phyloP scores from a whole-genome alignment of 2,888 invertebrate genomes.

The Acanthopleura granulata region DNA sequence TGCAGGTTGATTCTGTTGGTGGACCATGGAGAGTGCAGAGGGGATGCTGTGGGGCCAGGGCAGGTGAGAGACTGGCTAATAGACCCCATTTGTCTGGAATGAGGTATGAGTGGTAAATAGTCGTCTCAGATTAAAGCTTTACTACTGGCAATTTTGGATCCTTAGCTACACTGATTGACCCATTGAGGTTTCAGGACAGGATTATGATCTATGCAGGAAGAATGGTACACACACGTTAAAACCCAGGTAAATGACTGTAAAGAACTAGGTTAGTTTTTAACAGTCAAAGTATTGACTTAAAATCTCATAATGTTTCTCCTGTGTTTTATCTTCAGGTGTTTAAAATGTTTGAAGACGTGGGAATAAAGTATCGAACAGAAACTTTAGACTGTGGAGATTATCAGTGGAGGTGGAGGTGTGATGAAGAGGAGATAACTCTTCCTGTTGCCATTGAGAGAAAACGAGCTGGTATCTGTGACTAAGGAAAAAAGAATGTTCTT shows the following conservation, averaged over 20 bases:
- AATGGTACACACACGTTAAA: too few relatives aligned
- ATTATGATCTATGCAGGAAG: too few relatives aligned
- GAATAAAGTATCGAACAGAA: conserved; percentile 37
- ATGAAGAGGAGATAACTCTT: conserved; percentile 34
- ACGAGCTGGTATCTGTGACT: conserved; percentile 36
- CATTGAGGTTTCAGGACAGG: too few relatives aligned
- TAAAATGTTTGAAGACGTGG: conserved; percentile 32
- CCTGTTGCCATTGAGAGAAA: conserved; percentile 48
- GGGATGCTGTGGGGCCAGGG: conserved; percentile 39
- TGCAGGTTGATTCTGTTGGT: conserved; percentile 42
- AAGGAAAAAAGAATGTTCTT: neutral
- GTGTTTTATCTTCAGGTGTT: conserved; percentile 32
- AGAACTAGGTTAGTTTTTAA: too few relatives aligned
- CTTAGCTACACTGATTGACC: too few relatives aligned
- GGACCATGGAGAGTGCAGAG: conserved; percentile 47
- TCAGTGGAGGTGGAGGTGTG: conserved; percentile 42
- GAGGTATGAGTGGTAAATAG: too few relatives aligned
- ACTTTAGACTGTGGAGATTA: conserved; percentile 42
- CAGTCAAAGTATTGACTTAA: too few relatives aligned
- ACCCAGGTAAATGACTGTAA: too few relatives aligned
- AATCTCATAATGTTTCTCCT: too few relatives aligned
- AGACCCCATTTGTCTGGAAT: too few relatives aligned
- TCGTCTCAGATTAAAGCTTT: too few relatives aligned
- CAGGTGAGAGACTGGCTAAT: conserved; percentile 34
- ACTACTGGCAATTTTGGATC: too few relatives aligned